Conservation (phyloP, 2,113 vertebrate genomes). For the Pitta sordida region DNA sequence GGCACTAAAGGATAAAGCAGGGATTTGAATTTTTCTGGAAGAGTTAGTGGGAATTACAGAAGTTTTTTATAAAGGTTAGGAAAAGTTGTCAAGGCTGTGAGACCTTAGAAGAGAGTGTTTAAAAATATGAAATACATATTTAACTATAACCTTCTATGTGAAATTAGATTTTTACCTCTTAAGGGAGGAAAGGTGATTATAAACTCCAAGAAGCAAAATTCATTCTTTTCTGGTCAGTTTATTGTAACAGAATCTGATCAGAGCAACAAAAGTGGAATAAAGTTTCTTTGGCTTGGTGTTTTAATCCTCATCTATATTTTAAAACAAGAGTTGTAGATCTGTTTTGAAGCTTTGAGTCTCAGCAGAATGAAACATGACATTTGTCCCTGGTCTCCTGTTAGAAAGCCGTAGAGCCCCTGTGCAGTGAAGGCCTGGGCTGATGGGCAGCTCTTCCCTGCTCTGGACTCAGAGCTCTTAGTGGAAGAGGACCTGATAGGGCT, state of each 20-base stretch:
- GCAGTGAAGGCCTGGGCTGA: not conserved
- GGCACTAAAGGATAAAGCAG: not conserved
- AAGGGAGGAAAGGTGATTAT: not conserved
- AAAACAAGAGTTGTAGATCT: not conserved
- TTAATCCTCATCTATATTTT: not conserved
- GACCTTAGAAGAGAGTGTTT: not conserved
- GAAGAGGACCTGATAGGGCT: accelerated
- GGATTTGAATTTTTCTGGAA: not conserved
- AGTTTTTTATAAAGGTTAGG: not conserved
- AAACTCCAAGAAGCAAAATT: not conserved
- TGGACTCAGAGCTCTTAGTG: accelerated
- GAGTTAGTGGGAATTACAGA: not conserved
- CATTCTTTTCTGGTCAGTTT: not conserved
- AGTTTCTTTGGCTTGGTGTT: not conserved
- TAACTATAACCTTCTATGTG: not conserved
- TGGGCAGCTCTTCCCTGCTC: accelerated
- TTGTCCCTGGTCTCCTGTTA: not conserved
- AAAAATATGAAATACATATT: not conserved
- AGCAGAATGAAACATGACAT: not conserved
- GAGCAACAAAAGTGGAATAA: not conserved
- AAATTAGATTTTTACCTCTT: not conserved
- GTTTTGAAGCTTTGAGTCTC: not conserved
- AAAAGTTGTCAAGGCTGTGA: not conserved
- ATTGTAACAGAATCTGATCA: not conserved
- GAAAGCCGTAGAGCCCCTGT: not conserved